phyloP scores from a whole-genome alignment of 1,140 invertebrate species.

The Drosophila mojavensis region DNA sequence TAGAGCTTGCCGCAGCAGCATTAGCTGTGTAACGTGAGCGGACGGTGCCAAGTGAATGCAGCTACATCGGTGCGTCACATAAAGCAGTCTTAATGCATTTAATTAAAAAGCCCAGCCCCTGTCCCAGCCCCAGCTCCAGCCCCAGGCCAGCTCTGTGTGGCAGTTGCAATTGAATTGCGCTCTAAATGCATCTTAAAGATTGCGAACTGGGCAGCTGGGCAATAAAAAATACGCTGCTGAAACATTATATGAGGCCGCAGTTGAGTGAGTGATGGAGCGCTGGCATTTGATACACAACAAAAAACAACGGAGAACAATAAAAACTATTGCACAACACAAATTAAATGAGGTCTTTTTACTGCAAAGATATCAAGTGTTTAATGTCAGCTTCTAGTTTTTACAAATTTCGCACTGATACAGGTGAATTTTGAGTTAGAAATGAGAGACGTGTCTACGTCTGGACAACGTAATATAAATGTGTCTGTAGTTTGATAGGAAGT shows the following conservation, averaged over 20 bases:
- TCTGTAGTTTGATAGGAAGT: too few relatives aligned
- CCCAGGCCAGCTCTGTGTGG: constrained; percentile 30
- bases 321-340: constrained; percentile 10
- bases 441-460: too few relatives aligned
- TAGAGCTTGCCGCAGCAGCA: constrained; percentile 54
- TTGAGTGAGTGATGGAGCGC: background rate
- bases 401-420: background rate
- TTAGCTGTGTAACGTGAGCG: constrained; percentile 66
- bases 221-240: constrained; percentile 23
- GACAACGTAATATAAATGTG: too few relatives aligned
- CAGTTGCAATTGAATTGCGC: constrained; percentile 44
- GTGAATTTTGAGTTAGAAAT: too few relatives aligned
- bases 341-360: background rate
- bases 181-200: constrained; percentile 40
- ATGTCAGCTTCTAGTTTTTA: background rate
- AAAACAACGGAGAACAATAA: background rate
- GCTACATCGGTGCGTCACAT: constrained; percentile 42
- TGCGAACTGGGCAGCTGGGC: constrained; percentile 15
- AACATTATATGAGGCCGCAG: constrained; percentile 18
- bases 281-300: background rate
- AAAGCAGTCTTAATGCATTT: constrained; percentile 65
- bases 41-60: constrained; percentile 46
- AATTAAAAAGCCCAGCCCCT: constrained; percentile 54
- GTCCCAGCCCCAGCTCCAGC: constrained; percentile 12
- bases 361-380: background rate